Evolutionary conservation across 2,888 invertebrate genomes (phyloP).

Genomic region (Byasa hedistus): DNA sequence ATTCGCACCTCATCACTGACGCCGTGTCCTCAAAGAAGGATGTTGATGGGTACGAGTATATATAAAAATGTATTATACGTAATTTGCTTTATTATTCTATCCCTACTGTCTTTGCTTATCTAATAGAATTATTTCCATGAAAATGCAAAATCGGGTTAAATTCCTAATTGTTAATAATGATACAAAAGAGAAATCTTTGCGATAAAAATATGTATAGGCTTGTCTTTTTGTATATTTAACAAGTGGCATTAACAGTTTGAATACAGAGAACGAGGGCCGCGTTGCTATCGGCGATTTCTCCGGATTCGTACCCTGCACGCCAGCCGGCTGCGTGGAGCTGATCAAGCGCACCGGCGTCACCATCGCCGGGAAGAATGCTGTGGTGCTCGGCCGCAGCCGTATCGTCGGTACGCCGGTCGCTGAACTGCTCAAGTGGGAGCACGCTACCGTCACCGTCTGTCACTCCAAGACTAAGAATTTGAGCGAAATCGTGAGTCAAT

Average conservation of each 20-base stretch:
- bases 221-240: no score
- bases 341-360: conserved; percentile 88
- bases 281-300: conserved; percentile 93
- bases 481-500: conserved; percentile 81
- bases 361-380: conserved; percentile 91
- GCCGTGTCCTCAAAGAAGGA: conserved; percentile 94
- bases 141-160: no score
- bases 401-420: conserved; percentile 98
- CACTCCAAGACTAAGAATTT: conserved; percentile 96
- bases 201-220: no score
- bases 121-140: no score
- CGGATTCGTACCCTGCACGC: conserved; percentile 97
- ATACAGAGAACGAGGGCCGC: conserved; percentile 96
- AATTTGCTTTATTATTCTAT: not conserved
- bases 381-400: conserved; percentile 97
- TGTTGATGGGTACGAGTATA: conserved; percentile 90
- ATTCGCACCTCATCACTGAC: conserved; percentile 93
- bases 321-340: conserved; percentile 95
- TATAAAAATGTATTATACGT: not conserved
- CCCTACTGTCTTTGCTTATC: no score
- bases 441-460: conserved; percentile 98
- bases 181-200: no score
- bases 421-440: conserved; percentile 96
- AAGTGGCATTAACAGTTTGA: conserved; percentile 79
- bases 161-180: no score